Base-by-base conservation (phyloP, 2,888 invertebrate species). In the Tetramorium bicarinatum region DNA sequence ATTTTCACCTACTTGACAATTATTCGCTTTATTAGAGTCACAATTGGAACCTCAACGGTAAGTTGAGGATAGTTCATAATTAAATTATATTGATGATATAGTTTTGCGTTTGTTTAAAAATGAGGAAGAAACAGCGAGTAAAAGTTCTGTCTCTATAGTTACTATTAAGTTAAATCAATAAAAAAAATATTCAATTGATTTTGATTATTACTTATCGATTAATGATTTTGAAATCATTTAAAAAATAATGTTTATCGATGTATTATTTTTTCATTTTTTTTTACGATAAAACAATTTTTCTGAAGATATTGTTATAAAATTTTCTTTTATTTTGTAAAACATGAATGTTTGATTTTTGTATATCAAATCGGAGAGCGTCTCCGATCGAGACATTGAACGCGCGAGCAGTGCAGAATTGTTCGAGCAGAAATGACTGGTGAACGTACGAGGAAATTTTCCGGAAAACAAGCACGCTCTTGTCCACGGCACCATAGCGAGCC, bases 381-480 rank as follows among this genome's bases (percentile, higher is more conserved):
- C 13, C 44, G 61, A 71, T 83, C 15, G 38, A 34, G 13, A 56
- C 3, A 29, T 69, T 61, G 29, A 82, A 59, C 13, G 52, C 72
- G 76, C 61, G 86, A 72, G 64, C 52, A 56, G 29, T 59, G 47
- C 79, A 29, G 72, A 82, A 86, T 89, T 89, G 87, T 88, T 88
- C 84, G 86, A 84, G 87, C 90, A 90, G 87, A 91, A 91, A 91
- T 87, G 86, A 87, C 85, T 71, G 85, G 89, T 87, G 90, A 91
- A 90, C 88, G 91, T 87, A 84, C 87, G 88, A 87, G 72, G 90
- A 90, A 86, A 87, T 85, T 88, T 82, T 87, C 89, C 90, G 91
- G 89, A 90, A 90, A 91, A 77, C 77, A 77, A 84, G 71, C 77
- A 87, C 83, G 85, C 86, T 89, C 89, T 83, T 89, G 74, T 74